Base-by-base conservation (phyloP, 2,888 invertebrate genomes). In the Luperina nickerlii region DNA sequence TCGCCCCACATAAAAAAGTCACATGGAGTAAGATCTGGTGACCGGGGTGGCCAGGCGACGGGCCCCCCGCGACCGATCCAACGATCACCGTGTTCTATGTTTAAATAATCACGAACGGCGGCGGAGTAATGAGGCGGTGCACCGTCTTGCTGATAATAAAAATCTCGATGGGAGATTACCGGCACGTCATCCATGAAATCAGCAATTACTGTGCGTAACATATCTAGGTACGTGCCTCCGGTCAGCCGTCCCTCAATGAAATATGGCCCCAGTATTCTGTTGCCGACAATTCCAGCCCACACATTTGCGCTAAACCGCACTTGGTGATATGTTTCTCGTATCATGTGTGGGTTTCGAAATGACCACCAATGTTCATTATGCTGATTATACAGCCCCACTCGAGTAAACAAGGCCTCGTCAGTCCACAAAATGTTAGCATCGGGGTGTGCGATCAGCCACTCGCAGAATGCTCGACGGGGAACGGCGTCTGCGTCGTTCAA, bases 1-100 rank as follows among this genome's bases (percentile, higher is more conserved):
- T 71, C 71, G 0, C 65, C 74, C 65, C 51, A 74, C 38, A 65
- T 11, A 74, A 63, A 73, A 74, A 74, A 74, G n/a, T 74, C 74
- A 32, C 60, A 51, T 4, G 65, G 74, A 6, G 74, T 65, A 13
- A 54, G 65, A 20, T 74, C 74, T 7, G 74, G 63, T 4, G 74
- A 65, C 51, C 51, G 20, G 0, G 65, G 32, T n/a, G 74, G 74
- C 74, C 65, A 74, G 9, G 74, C 4, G 51, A 65, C 65, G 65
- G 63, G 63, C 15, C 38, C 73, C 15, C 38, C n/a, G 5, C 70
- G 70, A 57, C 38, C 54, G n/a, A 57, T 57, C 70, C 57, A 70
- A 24, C 54, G 54, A 38, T 70, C 38, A 57, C 70, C 70, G 38
- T 70, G n/a, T 70, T 57, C 8, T 8, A 2, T n/a, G 15, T 32